phyloP scores from a whole-genome alignment of 2,888 invertebrate species.

The Hemistola chrysoprasaria region DNA sequence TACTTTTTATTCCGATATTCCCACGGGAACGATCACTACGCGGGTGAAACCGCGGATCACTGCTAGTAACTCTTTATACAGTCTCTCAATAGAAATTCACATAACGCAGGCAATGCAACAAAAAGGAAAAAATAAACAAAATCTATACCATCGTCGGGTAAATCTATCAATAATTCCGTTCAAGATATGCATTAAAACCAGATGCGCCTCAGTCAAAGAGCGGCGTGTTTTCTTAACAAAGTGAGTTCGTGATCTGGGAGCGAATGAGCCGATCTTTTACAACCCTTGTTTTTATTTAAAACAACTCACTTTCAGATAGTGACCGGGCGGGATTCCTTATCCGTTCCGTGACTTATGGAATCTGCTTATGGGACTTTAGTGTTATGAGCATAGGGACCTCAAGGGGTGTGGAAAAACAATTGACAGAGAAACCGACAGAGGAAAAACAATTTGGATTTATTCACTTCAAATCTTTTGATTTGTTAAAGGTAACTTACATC shows the following conservation, averaged over 20 bases:
- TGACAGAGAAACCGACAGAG: too few species aligned
- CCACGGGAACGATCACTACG: too few species aligned
- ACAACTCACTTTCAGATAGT: conserved; percentile 67
- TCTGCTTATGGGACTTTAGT: conserved; percentile 20
- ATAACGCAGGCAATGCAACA: conserved; percentile 9
- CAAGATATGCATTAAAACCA: conserved; percentile 77
- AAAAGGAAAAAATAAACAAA: conserved; percentile 43
- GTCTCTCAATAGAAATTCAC: not conserved
- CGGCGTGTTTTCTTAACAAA: conserved; percentile 76
- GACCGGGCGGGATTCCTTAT: conserved; percentile 48
- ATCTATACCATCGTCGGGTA: conserved; percentile 46
- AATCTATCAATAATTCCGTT: conserved; percentile 72
- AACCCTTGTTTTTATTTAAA: conserved; percentile 76
- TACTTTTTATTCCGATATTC: too few species aligned
- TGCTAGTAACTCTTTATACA: too few species aligned
- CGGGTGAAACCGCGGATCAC: too few species aligned
- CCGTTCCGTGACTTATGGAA: conserved; percentile 36
- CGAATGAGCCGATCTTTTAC: conserved; percentile 61
- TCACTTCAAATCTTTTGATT: not conserved
- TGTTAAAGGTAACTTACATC: too few species aligned
- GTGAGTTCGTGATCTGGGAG: conserved; percentile 71
- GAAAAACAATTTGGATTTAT: not conserved
- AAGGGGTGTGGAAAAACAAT: not conserved
- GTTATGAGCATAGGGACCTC: conserved; percentile 7
- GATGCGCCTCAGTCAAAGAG: conserved; percentile 68